Evolutionary conservation across 2,113 vertebrate species (phyloP), one percentile per base, ranked within the genome.

Genomic region (Hyaena hyaena): DNA sequence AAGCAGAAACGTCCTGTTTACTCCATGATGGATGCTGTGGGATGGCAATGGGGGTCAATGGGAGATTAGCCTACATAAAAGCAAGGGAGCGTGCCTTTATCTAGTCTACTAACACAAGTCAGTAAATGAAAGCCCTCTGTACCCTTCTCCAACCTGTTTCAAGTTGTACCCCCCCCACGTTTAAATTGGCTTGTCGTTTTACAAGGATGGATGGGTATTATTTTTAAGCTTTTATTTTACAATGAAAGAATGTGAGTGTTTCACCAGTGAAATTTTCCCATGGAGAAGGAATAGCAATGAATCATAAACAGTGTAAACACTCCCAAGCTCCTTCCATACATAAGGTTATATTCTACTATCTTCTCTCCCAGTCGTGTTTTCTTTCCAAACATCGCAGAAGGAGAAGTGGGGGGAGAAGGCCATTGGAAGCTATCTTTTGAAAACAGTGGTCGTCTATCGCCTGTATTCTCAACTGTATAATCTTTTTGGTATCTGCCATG

Each of bases 201-300:
- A 97, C 96, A 98, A 98, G 97, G 97, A 98, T 98, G 90, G 96
- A 98, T 98, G 96, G 77, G 88, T 97, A 97, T 98, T 98, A 98
- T 98, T 98, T 97, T 98, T 97, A 98, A 98, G 97, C 81, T 97
- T 96, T 97, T 97, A 96, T 98, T 98, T 96, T 98, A 94, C 74
- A 89, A 10, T 83, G 68, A 82, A 98, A 95, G 97, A 98, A 98
- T 97, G 97, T 45, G 86, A 85, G 45, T 17, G 53, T 91, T 91
- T 94, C 88, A 89, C 94, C 90, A 96, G 90, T 74, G 86, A 98
- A 92, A 96, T 95, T 97, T 98, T 98, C 97, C 97, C 98, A 98
- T 81, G 90, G 97, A 95, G 61, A 93, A 68, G 55, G 81, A 83
- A 33, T 39, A 63, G 93, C 85, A 79, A 97, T 98, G 97, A 98